Evolutionary conservation across 2,113 vertebrate species (phyloP).

Genomic region (Cinclus mexicanus): DNA sequence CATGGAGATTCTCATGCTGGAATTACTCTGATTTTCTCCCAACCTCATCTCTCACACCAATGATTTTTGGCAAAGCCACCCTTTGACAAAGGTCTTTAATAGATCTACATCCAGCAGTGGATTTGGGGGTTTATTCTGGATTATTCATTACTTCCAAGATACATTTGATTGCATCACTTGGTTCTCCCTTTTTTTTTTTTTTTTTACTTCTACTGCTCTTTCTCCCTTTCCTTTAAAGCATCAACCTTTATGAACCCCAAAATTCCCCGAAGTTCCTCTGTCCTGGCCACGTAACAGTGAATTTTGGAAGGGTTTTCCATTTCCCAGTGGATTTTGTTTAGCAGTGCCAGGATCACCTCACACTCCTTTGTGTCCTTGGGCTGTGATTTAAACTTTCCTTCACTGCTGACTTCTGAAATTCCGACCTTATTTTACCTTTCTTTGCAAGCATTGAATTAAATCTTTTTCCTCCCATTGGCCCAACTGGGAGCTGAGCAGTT

Average conservation of each 20-base stretch:
- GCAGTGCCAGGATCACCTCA: not conserved
- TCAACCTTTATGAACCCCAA: not conserved
- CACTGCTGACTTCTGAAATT: not conserved
- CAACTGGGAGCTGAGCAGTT: constrained; percentile 39
- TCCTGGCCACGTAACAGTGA: not conserved
- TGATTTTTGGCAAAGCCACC: not conserved
- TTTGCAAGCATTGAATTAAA: constrained; percentile 36
- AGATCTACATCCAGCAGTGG: not conserved
- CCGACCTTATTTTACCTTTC: not conserved
- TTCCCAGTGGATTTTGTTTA: not conserved
- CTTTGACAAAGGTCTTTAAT: not conserved
- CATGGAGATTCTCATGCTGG: not conserved
- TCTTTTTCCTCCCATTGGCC: not conserved
- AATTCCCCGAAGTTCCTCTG: not conserved
- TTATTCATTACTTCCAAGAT: not conserved
- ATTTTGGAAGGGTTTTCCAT: not conserved
- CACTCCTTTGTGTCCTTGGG: rapidly evolving
- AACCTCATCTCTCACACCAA: not conserved
- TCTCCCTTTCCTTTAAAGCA: not conserved
- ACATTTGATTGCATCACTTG: not conserved
- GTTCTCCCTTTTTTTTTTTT: not conserved
- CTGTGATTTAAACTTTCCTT: not conserved
- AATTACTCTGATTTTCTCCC: not conserved
- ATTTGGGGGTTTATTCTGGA: not conserved
- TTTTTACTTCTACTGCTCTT: not conserved